Percentiles rank a stretch among this genome's conserved stretches.
phyloP scores from a whole-genome alignment of 1,140 invertebrate species.

The Heliconius hewitsoni region DNA sequence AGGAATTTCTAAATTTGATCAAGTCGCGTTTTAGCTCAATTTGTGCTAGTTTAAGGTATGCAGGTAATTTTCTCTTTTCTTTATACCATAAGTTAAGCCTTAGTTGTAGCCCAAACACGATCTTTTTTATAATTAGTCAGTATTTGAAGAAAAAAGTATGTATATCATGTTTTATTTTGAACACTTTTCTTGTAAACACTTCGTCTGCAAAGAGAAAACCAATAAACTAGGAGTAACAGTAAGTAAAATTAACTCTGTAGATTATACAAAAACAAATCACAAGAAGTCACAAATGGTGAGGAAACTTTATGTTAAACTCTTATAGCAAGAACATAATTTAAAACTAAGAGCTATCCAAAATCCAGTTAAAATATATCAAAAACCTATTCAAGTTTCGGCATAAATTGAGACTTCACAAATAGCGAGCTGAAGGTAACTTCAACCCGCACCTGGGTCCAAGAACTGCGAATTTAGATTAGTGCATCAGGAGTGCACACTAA shows the following conservation, averaged over 20 bases:
- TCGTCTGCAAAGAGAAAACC: too few species aligned
- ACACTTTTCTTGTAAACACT: too few species aligned
- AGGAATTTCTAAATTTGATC: not conserved
- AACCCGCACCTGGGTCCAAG: conserved; percentile 54
- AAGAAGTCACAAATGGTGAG: not conserved
- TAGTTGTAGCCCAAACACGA: not conserved
- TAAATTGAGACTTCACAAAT: conserved; percentile 59
- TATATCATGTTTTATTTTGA: too few species aligned
- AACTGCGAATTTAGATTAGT: conserved; percentile 67
- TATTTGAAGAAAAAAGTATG: not conserved
- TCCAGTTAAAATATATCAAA: conserved; percentile 34
- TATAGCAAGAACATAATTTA: conserved; percentile 1
- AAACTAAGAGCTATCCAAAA: conserved; percentile 13
- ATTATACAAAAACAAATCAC: too few species aligned
- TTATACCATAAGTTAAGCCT: not conserved
- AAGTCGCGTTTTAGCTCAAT: not conserved
- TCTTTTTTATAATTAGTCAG: not conserved
- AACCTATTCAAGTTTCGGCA: conserved; percentile 51
- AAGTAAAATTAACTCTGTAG: too few species aligned
- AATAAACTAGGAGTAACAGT: too few species aligned
- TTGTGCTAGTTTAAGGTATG: not conserved
- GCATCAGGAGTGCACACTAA: conserved; percentile 55
- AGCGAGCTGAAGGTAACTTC: conserved; percentile 50
- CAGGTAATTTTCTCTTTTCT: not conserved
- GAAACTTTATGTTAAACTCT: not conserved